Evolutionary conservation across 2,888 invertebrate species (phyloP).

Genomic region (Siphlonurus alternatus): DNA sequence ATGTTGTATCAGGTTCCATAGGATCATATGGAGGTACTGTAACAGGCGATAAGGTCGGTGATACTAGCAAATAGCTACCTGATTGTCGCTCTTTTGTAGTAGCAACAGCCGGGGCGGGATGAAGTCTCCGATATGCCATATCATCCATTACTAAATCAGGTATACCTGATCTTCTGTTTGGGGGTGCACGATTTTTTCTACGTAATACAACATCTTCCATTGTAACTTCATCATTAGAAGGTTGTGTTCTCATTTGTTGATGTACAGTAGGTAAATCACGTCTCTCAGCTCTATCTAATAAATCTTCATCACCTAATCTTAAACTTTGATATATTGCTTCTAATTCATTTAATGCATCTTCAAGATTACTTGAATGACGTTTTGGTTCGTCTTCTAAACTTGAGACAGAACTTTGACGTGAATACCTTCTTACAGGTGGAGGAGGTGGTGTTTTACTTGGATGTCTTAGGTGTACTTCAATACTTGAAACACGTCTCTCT

Average conservation of each 20-base stretch:
- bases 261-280: constrained; percentile 41
- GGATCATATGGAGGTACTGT: constrained; percentile 7
- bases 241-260: constrained; percentile 15
- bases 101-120: constrained; percentile 25
- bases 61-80: constrained; percentile 49
- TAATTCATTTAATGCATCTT: constrained; percentile 74
- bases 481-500: not conserved
- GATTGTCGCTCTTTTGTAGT: constrained; percentile 32
- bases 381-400: constrained; percentile 28
- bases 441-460: constrained; percentile 16
- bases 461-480: not conserved
- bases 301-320: constrained; percentile 65
- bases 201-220: constrained; percentile 23
- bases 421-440: constrained; percentile 22
- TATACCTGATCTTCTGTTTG: constrained; percentile 27
- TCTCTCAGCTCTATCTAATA: constrained; percentile 61
- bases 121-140: constrained; percentile 60
- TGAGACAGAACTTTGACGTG: constrained; percentile 17
- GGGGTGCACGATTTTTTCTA: constrained; percentile 20
- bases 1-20: constrained; percentile 57
- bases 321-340: constrained; percentile 84
- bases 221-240: constrained; percentile 26
- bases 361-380: constrained; percentile 43
- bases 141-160: constrained; percentile 57
- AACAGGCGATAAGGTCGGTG: constrained; percentile 37